Evolutionary conservation across 2,113 vertebrate species (phyloP).

Genomic region (Oryzias celebensis): DNA sequence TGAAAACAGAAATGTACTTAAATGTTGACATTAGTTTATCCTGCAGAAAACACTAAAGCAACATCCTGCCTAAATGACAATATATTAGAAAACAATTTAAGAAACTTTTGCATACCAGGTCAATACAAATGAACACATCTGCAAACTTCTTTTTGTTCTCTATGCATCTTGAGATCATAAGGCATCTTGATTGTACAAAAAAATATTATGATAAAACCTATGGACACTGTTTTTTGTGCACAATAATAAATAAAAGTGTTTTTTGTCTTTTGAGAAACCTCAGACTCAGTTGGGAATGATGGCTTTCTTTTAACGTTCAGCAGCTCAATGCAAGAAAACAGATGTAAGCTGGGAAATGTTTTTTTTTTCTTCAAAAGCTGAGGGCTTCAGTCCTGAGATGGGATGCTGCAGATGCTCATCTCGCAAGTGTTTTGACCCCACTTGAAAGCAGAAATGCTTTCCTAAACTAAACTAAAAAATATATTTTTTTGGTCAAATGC

Average conservation of each 20-base stretch:
- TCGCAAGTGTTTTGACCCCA: conserved; percentile 1
- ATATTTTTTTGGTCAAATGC: neutral
- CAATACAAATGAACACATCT: too few species aligned
- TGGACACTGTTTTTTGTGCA: neutral
- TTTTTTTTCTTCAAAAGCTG: conserved; percentile 33
- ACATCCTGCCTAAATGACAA: too few species aligned
- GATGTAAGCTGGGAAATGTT: conserved; percentile 31
- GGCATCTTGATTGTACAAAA: too few species aligned
- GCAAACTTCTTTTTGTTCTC: too few species aligned
- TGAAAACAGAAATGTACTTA: too few species aligned
- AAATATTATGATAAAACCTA: too few species aligned
- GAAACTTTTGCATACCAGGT: too few species aligned
- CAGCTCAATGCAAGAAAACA: conserved; percentile 6
- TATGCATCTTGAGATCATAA: too few species aligned
- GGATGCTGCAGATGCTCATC: conserved; percentile 10
- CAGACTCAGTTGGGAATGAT: conserved; percentile 1
- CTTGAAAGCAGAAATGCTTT: neutral
- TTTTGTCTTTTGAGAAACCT: neutral
- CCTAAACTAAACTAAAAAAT: neutral
- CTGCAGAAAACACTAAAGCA: too few species aligned
- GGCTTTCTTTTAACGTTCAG: neutral
- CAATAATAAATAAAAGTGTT: conserved; percentile 6
- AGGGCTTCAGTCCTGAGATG: conserved; percentile 12
- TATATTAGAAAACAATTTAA: too few species aligned
- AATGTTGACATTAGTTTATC: too few species aligned